phyloP scores from a whole-genome alignment of 1,140 invertebrate genomes.

The Pemphigus obesinymphae region DNA sequence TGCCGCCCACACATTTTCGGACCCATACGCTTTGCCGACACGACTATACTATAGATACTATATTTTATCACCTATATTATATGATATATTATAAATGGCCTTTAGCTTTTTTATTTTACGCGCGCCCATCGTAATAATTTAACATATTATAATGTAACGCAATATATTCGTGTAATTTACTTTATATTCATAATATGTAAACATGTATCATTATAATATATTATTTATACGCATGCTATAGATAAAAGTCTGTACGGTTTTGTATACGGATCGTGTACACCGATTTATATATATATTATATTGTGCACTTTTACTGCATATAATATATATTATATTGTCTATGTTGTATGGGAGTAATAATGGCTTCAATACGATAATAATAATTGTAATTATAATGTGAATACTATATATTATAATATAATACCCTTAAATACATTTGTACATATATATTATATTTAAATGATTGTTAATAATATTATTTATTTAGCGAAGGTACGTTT shows the following conservation, averaged over 20 bases:
- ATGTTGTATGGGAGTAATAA: not conserved
- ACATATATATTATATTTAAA: not conserved
- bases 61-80: no score
- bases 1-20: no score
- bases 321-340: not conserved
- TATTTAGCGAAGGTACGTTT: slow-evolving; percentile 29
- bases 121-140: not conserved
- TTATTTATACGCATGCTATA: no score
- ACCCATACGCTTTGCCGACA: no score
- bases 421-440: not conserved
- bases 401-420: slow-evolving; percentile 1
- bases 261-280: not conserved
- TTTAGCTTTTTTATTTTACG: not conserved
- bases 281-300: not conserved
- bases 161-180: not conserved
- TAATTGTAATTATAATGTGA: slow-evolving; percentile 24
- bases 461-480: slow-evolving; percentile 28
- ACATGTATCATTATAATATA: not conserved
- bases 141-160: not conserved
- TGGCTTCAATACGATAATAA: not conserved
- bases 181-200: not conserved
- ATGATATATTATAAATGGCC: not conserved
- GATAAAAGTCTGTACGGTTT: not conserved
- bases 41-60: no score
- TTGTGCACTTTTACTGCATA: no score